phyloP scores from a whole-genome alignment of 35 echinoderm and acorn worm species.

The Ophioderma brevispina region DNA sequence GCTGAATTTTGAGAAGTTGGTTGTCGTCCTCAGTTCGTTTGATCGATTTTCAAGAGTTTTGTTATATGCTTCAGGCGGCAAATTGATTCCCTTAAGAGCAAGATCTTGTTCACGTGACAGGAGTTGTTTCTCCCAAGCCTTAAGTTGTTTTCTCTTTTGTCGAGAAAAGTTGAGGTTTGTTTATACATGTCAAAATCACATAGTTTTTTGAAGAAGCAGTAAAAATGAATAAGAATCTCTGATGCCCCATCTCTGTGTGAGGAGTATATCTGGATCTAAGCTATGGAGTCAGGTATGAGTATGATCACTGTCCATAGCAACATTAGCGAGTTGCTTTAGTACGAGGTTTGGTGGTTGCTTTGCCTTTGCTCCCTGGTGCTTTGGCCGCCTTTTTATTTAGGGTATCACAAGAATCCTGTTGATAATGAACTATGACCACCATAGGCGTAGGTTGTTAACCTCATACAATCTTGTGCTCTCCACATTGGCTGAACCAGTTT shows the following conservation, averaged over 20 bases:
- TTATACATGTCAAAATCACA: background rate
- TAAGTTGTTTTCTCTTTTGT: background rate
- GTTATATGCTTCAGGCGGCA: background rate
- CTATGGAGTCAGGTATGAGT: background rate
- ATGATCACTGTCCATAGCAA: background rate
- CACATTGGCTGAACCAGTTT: too few species aligned
- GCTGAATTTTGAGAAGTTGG: background rate
- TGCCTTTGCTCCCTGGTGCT: too few species aligned
- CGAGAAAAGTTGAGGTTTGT: background rate
- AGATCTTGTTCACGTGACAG: background rate
- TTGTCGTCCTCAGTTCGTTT: background rate
- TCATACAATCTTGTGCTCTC: too few species aligned
- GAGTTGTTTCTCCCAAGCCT: background rate
- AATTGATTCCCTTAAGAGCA: background rate
- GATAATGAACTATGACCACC: too few species aligned
- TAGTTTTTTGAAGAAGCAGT: background rate
- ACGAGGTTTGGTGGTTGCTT: background rate
- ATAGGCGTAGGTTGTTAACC: too few species aligned
- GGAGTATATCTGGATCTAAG: background rate
- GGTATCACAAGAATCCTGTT: too few species aligned
- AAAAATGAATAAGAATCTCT: background rate
- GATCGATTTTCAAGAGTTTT: background rate
- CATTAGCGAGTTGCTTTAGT: background rate
- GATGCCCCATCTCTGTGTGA: background rate
- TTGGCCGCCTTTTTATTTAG: too few species aligned